A percentile compares a stretch with the other conserved stretches of the same genome.
Conservation (phyloP, 2,888 invertebrate species). For the Acleris literana region DNA sequence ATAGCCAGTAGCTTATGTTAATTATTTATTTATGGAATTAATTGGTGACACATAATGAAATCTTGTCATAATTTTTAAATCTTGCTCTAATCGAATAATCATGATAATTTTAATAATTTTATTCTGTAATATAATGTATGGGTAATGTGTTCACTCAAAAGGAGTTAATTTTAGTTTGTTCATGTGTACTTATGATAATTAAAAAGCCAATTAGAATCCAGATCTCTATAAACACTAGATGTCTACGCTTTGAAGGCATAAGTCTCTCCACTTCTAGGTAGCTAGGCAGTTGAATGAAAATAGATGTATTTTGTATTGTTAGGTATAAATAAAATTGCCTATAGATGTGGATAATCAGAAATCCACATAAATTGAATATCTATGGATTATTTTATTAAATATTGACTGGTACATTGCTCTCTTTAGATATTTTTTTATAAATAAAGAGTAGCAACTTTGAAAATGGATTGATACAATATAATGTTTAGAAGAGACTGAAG, state of each 20-base stretch:
- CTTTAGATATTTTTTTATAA: too few species aligned
- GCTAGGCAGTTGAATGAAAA: background rate
- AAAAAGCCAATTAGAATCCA: slow-evolving; percentile 16
- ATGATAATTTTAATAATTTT: too few species aligned
- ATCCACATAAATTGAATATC: background rate
- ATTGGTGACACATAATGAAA: slow-evolving; percentile 9
- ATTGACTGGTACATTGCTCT: too few species aligned
- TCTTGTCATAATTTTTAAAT: slow-evolving; percentile 27
- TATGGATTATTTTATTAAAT: too few species aligned
- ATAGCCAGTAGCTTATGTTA: slow-evolving; percentile 3
- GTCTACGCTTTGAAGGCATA: slow-evolving; percentile 1
- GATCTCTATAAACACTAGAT: slow-evolving; percentile 24
- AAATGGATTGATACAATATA: too few species aligned
- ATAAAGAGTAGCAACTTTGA: too few species aligned
- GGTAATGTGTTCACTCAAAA: slow-evolving; percentile 32
- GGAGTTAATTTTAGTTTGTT: slow-evolving; percentile 30
- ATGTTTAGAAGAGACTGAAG: slow-evolving; percentile 8
- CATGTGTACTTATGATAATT: slow-evolving; percentile 23
- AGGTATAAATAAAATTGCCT: background rate
- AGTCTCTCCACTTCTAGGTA: slow-evolving; percentile 1
- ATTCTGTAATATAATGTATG: slow-evolving; percentile 1
- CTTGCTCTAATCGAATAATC: background rate
- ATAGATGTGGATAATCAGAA: background rate
- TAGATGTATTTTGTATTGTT: background rate
- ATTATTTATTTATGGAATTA: slow-evolving; percentile 27